Evolutionary conservation across 2,888 invertebrate species (phyloP), one percentile per base, ranked within the genome.

Genomic region (Teleiodes luculella): DNA sequence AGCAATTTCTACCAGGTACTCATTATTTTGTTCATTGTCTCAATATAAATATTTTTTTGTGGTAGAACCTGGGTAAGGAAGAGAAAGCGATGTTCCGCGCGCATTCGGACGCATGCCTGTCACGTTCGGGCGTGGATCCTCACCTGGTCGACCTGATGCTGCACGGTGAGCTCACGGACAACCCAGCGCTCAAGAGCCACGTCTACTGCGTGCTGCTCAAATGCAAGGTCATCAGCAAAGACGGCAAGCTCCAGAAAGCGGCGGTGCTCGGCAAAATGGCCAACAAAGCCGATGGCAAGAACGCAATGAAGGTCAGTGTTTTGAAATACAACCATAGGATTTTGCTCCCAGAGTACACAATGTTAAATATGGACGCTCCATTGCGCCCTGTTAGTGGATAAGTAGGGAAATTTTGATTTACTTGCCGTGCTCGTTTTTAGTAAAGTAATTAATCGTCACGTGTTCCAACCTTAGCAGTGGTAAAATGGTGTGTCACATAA

Each of bases 171-270:
- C 66, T 75, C 54, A 31, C 37, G 10, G 78, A 77, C 55, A 67
- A 66, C 30, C 71, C 79, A 0, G 69, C 75, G 45, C 72, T 86
- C 47, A 68, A 73, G 58, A 59, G 57, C 30, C 87, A 86, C 65
- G 83, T 87, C 13, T 84, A 85, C 75, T 89, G 88, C 74, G 80
- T 88, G 52, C 76, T 89, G 62, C 68, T 78, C 52, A 73, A 72
- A 57, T 88, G 88, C 75, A 88, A 89, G 76, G 64, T 88, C 35
- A 72, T 89, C 52, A 67, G 74, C 59, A 88, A 88, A 71, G 87
- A 87, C 64, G 88, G 88, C 53, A 87, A 86, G 69, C 72, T 87
- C 65, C 81, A 74, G 58, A 87, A 87, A 72, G 65, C 78, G 0
- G 78, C 82, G 0, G 70, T 81, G 50, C 66, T 80, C 3, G 78